Base-by-base conservation (phyloP, 2,113 vertebrate species). In the Stigmatopora argus region DNA sequence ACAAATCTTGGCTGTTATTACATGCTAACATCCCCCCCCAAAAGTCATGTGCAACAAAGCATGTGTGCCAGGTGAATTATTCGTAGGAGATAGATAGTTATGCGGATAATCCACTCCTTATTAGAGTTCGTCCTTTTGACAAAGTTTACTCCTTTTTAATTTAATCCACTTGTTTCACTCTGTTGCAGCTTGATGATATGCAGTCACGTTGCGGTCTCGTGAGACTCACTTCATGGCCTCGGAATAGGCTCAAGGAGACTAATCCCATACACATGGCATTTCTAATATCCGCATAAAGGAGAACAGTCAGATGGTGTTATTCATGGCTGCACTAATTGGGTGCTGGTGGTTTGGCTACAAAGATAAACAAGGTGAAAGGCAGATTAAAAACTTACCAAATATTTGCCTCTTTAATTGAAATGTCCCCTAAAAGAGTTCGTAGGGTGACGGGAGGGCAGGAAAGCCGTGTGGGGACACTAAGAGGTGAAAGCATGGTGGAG, bases 351-450 rank as follows among this genome's bases (percentile, higher is more conserved):
- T 84, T 87, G 86, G 77, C 49, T 78, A 72, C 52, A 66, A 70
- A 86, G 83, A 90, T 89, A 89, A 91, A 87, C 67, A 70, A 72
- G 70, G 64, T 64, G 65, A 74, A 74, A 75, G 76, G 75, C 51
- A 80, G 85, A 90, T 91, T 90, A 87, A 87, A 41, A 88, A 87
- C 67, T 75, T 86, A 79, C 82, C 81, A 71, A 84, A 88, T 69
- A 74, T 79, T 78, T 59, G 18, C 67, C 73, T 71, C 71, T 83
- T 89, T 89, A 90, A 91, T 90, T 90, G 86, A 90, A 89, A 89
- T 78, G 78, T 87, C 74, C 78, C 83, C 17, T 26, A 85, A 79
- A 85, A 87, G 49, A 46, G 53, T 2, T 13, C 45, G 4, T 14
- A 71, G 79, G 73, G 77, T 47, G 56, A 61, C 41, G 4, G 62